Percentiles rank a stretch among this genome's conserved stretches.
Conservation (phyloP, 2,888 invertebrate species). For the Steinernema hermaphroditum region DNA sequence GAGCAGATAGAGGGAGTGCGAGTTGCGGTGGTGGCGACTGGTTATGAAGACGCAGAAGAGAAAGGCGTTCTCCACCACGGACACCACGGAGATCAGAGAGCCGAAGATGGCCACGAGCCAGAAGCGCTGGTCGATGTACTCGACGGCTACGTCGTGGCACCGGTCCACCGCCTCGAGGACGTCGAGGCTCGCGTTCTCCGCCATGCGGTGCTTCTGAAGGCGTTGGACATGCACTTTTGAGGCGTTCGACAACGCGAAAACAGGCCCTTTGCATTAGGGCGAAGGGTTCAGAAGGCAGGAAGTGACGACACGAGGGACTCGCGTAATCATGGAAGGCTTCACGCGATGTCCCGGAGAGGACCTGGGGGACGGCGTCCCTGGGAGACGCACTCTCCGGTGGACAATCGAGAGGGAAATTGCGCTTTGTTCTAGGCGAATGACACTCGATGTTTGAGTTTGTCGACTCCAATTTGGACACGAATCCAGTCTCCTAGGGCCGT, state of each 20-base stretch:
- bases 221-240: too few relatives aligned
- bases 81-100: conserved; percentile 37
- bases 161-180: not conserved
- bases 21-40: conserved; percentile 56
- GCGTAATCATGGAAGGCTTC: too few relatives aligned
- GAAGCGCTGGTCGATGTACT: conserved; percentile 39
- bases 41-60: conserved; percentile 44
- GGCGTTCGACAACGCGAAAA: too few relatives aligned
- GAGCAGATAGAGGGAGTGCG: conserved; percentile 57
- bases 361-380: too few relatives aligned
- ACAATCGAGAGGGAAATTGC: not conserved
- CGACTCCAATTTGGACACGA: too few relatives aligned
- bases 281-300: too few relatives aligned
- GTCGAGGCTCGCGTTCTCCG: not conserved
- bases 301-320: too few relatives aligned
- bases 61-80: conserved; percentile 52
- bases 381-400: too few relatives aligned
- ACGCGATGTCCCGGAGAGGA: too few relatives aligned
- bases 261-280: too few relatives aligned
- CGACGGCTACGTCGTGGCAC: not conserved
- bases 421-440: not conserved
- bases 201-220: not conserved
- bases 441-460: too few relatives aligned
- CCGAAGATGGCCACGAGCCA: conserved; percentile 42
- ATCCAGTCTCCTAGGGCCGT: too few relatives aligned